Base-by-base conservation (phyloP, 2,797 vertebrate species). In the Rhyacichthys aspro region DNA sequence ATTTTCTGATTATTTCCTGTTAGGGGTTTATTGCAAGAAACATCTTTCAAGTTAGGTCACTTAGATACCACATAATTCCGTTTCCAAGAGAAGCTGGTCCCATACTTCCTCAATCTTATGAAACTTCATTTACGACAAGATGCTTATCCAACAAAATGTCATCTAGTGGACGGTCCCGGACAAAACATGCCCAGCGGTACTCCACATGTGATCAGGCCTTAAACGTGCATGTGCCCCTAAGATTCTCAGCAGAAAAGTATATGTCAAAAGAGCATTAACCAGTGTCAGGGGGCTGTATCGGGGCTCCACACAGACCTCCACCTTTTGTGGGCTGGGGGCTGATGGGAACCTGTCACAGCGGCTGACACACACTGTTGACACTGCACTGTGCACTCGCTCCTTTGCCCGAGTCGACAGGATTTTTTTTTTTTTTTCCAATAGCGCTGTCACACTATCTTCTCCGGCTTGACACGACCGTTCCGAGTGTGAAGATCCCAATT, bases 401-500 rank as follows among this genome's bases (percentile, higher is more conserved):
- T 78, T 66, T 70, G 70, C 72, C 64, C 9, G 3, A 0, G 62
- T 73, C 66, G 43, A 71, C 86, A 78, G 55, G 70, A 65, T 75
- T 63, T 17, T 49, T 70, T 78, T 76, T 4, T 75, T 63, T 17
- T 49, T 70, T 78, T 76, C 5, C 41, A 73, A 62, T 59, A 3
- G 53, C 10, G 32, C 59, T 72, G 32, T 68, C 54, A 59, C 45
- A 52, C 57, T 56, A 41, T 32, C 59, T 28, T 38, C 38, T 37
- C 23, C 50, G 55, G 71, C 57, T 16, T 76, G 78, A 86, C 82
- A 64, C 37, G 48, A 75, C 59, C 69, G 66, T 79, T 82, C 70
- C 59, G 71, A 77, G 86, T 86, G 74, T 79, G 77, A 84, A 79
- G 74, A 75, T 78, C 67, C 85, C 83, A 89, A 87, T 89, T 90